Base-by-base conservation (phyloP, 2,113 vertebrate genomes). In the Fulica atra region DNA sequence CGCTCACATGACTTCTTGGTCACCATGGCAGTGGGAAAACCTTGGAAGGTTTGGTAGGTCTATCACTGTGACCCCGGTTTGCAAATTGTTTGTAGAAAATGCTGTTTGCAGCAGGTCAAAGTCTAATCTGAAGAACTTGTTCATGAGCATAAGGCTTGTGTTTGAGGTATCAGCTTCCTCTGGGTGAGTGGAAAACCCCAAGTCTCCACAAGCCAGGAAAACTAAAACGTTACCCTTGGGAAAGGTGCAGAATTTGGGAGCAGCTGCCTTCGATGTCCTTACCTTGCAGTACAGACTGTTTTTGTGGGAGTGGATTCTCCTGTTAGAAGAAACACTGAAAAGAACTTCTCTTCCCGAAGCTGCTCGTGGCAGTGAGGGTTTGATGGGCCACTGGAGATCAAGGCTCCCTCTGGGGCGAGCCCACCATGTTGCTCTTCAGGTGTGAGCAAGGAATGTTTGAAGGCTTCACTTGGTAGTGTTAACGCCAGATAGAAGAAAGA, bases 401-500 rank as follows among this genome's bases (percentile, higher is more conserved):
- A 3, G 40, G 79, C 38, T 54, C 50, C 15, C 38, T 6, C n/a
- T 50, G 69, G 68, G 68, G 25, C 65, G 51, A 11, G 53, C 78
- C 46, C 35, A 17, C n/a, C 11, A 3, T 0, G 7, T 72, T 94
- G 68, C 53, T 42, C 40, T 25, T 70, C 3, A 21, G 56, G 31
- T 1, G 4, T 12, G n/a, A 65, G n/a, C 0, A 0, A 46, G 57
- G 35, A 54, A 9, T 2, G 19, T 48, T 78, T 40, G 76, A 33
- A 18, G 70, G 77, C 36, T 82, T 33, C 35, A 26, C 42, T 51
- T 50, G 63, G 11, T 29, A 6, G 3, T 19, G 65, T 44, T 76
- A 36, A 36, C 15, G 50, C 7, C 23, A 28, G 68, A 4, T 18
- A 72, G 46, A 38, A 23, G 46, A 44, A 80, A 20, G 7, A 20